These are phyloP conservation scores for Xylophagus ater DNA, from an alignment of 2,888 invertebrate species.

Conservation along the genomic window DNA sequence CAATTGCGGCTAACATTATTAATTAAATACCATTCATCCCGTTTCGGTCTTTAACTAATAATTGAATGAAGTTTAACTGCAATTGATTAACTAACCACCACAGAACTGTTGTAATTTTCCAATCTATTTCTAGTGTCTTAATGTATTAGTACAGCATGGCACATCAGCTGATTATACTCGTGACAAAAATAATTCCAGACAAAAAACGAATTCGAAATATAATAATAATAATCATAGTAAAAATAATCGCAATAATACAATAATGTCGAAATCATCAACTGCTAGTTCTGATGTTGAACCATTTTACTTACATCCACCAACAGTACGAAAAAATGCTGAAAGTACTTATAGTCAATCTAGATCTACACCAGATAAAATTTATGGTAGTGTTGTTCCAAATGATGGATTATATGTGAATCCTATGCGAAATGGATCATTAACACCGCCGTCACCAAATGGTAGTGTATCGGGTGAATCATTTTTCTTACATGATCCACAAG, in stretches of 20 bases:
- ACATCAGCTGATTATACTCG: conserved; percentile 51
- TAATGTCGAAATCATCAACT: conserved; percentile 38
- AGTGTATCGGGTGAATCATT: conserved; percentile 57
- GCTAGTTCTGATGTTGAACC: conserved; percentile 47
- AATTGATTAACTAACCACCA: too few relatives aligned
- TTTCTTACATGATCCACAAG: conserved; percentile 74
- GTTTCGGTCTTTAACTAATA: too few relatives aligned
- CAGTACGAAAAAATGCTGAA: conserved; percentile 32
- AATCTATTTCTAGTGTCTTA: conserved; percentile 55
- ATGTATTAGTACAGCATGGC: conserved; percentile 70
- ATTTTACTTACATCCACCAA: conserved; percentile 68
- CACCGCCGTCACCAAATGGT: conserved; percentile 45
- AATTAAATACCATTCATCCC: too few relatives aligned
- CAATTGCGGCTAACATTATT: too few relatives aligned
- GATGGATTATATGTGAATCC: conserved; percentile 80
- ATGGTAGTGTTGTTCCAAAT: conserved; percentile 33
- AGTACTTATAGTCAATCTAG: conserved; percentile 28
- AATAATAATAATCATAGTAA: conserved; percentile 23
- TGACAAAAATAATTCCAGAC: conserved; percentile 30
- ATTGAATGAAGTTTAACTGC: too few relatives aligned
- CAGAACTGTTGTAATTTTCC: too few relatives aligned
- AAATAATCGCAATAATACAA: conserved; percentile 36
- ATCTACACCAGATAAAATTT: conserved; percentile 32
- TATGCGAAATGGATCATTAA: conserved; percentile 48
- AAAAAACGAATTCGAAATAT: conserved; percentile 21